Evolutionary conservation across 2,888 invertebrate genomes (phyloP), one percentile per base, ranked within the genome.

Genomic region (Drosophila cyrtoloma): DNA sequence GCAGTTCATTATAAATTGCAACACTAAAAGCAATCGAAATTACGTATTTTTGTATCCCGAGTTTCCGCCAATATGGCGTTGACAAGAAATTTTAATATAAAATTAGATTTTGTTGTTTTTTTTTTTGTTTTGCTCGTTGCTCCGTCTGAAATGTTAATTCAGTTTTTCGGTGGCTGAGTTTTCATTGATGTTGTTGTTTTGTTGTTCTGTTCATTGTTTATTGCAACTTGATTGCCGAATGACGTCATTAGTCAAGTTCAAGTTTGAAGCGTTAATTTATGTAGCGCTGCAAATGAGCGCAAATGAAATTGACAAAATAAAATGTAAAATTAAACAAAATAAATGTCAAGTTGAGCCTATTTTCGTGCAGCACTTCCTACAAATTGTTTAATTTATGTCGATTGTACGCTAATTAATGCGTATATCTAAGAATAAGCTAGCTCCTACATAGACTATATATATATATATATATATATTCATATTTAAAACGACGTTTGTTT

Each of bases 201-300:
- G 72, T 57, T 82, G 77, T 82, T 82, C 63, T 77, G 64, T 65
- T 75, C 77, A 87, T 90, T 85, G 82, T 86, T 73, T 83, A 73
- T 80, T 90, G 85, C 89, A 90, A 77, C 42, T 69, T 77, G 86
- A 86, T 83, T 77, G 78, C 69, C 57, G 50, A 50, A 64, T 86
- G 90, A 91, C 86, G 82, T 89, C 90, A 85, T 61, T 53, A 28
- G 56, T 68, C 88, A 87, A 87, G 87, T 87, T 87, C 87, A 87
- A 91, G 91, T 90, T 77, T 74, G 66, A 50, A 67, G 74, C 67
- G 65, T 30, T 83, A 86, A 86, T 90, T 86, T 71, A 77, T 77
- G 59, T 71, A 44, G 73, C 77, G 72, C 57, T 61, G 57, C 61
- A 77, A 88, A 86, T 86, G 64, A 70, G 61, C 55, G 50, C 53